Evolutionary conservation across 2,888 invertebrate genomes (phyloP), one percentile per base, ranked within the genome.

Genomic region (Pandemis cinnamomeana): DNA sequence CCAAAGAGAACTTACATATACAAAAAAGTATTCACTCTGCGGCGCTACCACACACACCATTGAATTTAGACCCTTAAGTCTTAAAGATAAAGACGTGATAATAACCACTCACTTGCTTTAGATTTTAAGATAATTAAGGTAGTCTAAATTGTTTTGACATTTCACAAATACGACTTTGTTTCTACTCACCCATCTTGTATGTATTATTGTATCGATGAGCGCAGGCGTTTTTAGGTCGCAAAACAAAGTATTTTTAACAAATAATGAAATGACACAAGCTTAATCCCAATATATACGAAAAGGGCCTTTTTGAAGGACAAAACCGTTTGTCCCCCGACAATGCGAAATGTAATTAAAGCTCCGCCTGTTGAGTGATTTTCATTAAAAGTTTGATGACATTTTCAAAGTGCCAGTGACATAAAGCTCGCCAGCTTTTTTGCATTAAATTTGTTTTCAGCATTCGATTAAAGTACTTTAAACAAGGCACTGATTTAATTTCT

Each of bases 371-470:
- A 51, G 48, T 48, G 61, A 51, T 13, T 70, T 70, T 62, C 70
- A 70, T 70, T 70, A 70, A 70, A 70, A 70, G 70, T 70, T 70
- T 42, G 62, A 70, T 62, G 70, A 70, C 51, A 62, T 62, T 62
- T 60, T 11, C 61, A 51, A 70, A 70, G 15, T 60, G 15, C 15
- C 55, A 46, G 60, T 42, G 48, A 51, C 15, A 15, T n/a, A 13
- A 48, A 48, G 10, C 58, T 41, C 36, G 62, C 51, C 46, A 51
- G 48, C 20, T 20, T 61, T 20, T 20, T 48, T 66, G 66, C 64
- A 44, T 46, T 11, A 7, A 27, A 42, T 62, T 62, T 62, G 10
- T 4, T 20, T 8, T 2, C 20, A 3, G 20, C 53, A 20, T 55
- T 55, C 20, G 20, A 55, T 55, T 55, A 55, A 55, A 20, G 53